These are phyloP conservation scores for Blomia tropicalis DNA, from an alignment of 2,888 invertebrate species.

Conservation along the genomic window DNA sequence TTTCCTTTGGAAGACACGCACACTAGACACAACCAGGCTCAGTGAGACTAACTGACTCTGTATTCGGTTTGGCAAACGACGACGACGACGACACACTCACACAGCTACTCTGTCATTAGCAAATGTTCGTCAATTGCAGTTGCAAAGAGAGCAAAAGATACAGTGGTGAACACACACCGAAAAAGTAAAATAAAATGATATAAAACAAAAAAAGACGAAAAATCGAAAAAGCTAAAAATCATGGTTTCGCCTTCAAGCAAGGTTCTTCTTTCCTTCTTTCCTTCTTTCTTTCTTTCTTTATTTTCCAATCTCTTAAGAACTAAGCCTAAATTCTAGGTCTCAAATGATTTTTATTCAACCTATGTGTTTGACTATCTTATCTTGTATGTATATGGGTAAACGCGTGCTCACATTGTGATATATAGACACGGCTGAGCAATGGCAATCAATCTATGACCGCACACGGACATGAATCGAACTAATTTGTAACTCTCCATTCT, in stretches of 20 bases:
- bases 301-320: no score
- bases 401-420: no score
- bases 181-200: not conserved
- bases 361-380: no score
- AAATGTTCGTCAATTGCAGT: not conserved
- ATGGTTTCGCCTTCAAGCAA: not conserved
- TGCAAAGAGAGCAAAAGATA: not conserved
- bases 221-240: not conserved
- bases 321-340: no score
- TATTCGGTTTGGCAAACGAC: not conserved
- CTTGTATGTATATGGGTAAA: no score
- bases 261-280: not conserved
- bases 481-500: not conserved
- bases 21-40: not conserved
- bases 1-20: not conserved
- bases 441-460: not conserved
- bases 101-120: constrained; percentile 3
- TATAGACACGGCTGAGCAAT: not conserved
- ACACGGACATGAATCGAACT: not conserved
- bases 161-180: not conserved
- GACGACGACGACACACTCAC: not conserved
- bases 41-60: no score
- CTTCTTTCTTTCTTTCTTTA: no score
- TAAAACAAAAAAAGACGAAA: not conserved
- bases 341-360: no score